These are phyloP conservation scores for Alauda arvensis DNA, from an alignment of 2,797 vertebrate genomes.

Conservation along the genomic window DNA sequence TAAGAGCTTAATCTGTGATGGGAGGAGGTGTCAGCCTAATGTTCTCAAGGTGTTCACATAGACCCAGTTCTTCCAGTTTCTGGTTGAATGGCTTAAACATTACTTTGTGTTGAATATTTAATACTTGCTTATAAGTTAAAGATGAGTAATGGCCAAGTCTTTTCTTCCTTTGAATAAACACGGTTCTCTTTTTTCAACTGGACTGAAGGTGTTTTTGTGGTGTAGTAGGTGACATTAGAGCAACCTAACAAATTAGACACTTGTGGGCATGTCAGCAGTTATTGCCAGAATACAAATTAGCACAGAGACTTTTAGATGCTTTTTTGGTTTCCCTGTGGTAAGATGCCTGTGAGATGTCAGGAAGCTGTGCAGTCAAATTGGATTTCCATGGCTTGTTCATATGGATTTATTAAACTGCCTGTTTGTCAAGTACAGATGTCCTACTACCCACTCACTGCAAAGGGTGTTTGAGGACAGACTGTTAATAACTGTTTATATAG, in stretches of 20 bases:
- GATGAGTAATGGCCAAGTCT: neutral
- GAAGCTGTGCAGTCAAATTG: neutral
- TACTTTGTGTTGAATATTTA: slow-evolving; percentile 3
- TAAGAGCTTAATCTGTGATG: neutral
- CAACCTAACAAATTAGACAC: neutral
- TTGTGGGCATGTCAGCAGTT: neutral
- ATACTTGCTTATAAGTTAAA: neutral
- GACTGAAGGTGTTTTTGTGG: neutral
- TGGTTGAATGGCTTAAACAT: neutral
- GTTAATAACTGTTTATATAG: neutral
- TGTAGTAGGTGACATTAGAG: neutral
- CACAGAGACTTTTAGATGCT: neutral
- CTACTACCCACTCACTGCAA: neutral
- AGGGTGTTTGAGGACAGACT: slow-evolving; percentile 7
- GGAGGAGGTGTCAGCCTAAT: neutral
- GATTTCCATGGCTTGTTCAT: neutral
- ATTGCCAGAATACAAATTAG: neutral
- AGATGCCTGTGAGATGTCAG: neutral
- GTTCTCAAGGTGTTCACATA: slow-evolving; percentile 3
- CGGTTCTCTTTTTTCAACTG: neutral
- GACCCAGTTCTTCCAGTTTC: neutral
- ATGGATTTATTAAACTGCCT: neutral
- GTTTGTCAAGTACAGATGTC: neutral
- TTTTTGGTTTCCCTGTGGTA: neutral
- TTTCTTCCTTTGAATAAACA: neutral